Evolutionary conservation across 2,797 vertebrate genomes (phyloP).

Genomic region (Spinus olivaceus): DNA sequence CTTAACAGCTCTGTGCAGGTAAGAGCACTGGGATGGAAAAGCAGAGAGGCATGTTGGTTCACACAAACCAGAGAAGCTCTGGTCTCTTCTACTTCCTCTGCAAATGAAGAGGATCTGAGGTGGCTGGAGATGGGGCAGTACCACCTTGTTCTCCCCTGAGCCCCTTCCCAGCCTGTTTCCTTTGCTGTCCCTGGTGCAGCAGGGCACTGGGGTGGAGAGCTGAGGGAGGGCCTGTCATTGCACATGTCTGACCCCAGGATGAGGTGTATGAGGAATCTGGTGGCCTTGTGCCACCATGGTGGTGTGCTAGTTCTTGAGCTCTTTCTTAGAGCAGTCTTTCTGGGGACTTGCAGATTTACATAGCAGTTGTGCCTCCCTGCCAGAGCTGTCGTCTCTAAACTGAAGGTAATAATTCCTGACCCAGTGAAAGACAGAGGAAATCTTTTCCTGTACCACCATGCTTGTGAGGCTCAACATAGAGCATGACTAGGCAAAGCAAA

Average conservation of each 20-base stretch:
- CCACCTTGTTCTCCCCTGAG: not conserved
- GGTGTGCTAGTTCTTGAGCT: not conserved
- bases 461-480: not conserved
- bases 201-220: not conserved
- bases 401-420: not conserved
- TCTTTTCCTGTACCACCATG: not conserved
- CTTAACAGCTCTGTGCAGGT: not conserved
- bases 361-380: not conserved
- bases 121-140: not conserved
- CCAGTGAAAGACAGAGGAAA: not conserved
- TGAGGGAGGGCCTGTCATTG: not conserved
- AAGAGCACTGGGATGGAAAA: not conserved
- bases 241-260: not conserved
- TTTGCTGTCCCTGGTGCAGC: accelerated
- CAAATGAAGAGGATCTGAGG: not conserved
- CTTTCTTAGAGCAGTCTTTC: not conserved
- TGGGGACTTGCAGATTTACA: not conserved
- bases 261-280: not conserved
- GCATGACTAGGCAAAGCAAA: not conserved
- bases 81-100: not conserved
- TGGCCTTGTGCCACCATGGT: not conserved
- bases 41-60: accelerated
- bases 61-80: not conserved
- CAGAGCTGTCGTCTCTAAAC: not conserved
- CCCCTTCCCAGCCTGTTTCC: not conserved